A percentile compares a stretch with the other conserved stretches of the same genome.
phyloP scores from a whole-genome alignment of 1,140 invertebrate genomes.

The Cherax destructor region DNA sequence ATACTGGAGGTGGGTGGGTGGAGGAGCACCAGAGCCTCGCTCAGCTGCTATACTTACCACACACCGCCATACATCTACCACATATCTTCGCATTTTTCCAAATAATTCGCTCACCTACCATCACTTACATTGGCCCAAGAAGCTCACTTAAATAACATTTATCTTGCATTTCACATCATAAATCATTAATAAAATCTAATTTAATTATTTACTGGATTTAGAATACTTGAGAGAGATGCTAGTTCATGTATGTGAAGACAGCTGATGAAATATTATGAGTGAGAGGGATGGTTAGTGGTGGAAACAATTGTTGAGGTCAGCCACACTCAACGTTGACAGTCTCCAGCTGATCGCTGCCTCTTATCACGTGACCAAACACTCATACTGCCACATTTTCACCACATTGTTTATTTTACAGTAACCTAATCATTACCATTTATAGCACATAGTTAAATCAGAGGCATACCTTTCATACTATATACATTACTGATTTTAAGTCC shows the following conservation, averaged over 20 bases:
- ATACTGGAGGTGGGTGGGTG: slow-evolving; percentile 39
- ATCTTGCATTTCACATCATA: neutral
- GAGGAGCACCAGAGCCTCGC: slow-evolving; percentile 35
- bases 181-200: neutral
- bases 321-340: slow-evolving; percentile 48
- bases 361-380: slow-evolving; percentile 63
- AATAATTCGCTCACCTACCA: neutral
- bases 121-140: neutral
- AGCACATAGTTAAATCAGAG: neutral
- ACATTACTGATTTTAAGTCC: neutral
- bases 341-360: slow-evolving; percentile 56
- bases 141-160: neutral
- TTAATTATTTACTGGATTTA: too few species aligned
- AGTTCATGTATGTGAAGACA: too few species aligned
- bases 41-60: slow-evolving; percentile 42
- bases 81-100: neutral
- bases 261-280: too few species aligned
- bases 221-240: too few species aligned
- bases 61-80: slow-evolving; percentile 15
- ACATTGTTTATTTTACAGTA: neutral
- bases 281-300: neutral
- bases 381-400: neutral
- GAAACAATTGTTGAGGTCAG: neutral
- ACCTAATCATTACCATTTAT: neutral
- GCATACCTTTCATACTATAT: neutral